phyloP scores from a whole-genome alignment of 1,140 invertebrate genomes.

The Aphaenogaster ashmeadi region DNA sequence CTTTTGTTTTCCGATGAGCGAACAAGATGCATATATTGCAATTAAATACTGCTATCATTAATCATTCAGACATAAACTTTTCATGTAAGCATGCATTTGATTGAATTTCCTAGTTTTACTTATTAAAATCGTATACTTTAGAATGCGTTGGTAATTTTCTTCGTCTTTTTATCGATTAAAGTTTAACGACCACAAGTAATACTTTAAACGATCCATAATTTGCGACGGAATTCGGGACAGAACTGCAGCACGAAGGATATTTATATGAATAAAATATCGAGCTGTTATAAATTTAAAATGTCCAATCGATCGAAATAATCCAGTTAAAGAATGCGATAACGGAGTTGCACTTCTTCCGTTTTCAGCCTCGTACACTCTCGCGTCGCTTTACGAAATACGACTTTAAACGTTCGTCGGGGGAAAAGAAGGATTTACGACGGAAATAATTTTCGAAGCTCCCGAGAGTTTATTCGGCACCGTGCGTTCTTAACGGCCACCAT shows the following conservation, averaged over 20 bases:
- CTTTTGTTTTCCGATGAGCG: slow-evolving; percentile 62
- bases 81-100: slow-evolving; percentile 26
- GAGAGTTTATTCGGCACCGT: slow-evolving; percentile 72
- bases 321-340: neutral
- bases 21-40: slow-evolving; percentile 37
- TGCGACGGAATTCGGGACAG: neutral
- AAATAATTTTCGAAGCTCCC: slow-evolving; percentile 72
- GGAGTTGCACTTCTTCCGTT: neutral
- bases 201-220: neutral
- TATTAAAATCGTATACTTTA: neutral
- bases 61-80: slow-evolving; percentile 48
- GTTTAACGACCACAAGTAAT: neutral
- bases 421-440: slow-evolving; percentile 49
- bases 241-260: neutral
- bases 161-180: neutral
- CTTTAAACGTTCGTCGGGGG: slow-evolving; percentile 30
- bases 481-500: slow-evolving; percentile 58
- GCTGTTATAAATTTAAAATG: slow-evolving; percentile 17
- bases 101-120: neutral
- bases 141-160: neutral
- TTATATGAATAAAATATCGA: neutral
- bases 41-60: slow-evolving; percentile 67
- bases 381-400: slow-evolving; percentile 28
- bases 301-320: neutral
- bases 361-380: neutral